A percentile compares a stretch with the other conserved stretches of the same genome.
Evolutionary conservation across 2,888 invertebrate genomes (phyloP).

Genomic region (Drepanosiphum platanoidis): DNA sequence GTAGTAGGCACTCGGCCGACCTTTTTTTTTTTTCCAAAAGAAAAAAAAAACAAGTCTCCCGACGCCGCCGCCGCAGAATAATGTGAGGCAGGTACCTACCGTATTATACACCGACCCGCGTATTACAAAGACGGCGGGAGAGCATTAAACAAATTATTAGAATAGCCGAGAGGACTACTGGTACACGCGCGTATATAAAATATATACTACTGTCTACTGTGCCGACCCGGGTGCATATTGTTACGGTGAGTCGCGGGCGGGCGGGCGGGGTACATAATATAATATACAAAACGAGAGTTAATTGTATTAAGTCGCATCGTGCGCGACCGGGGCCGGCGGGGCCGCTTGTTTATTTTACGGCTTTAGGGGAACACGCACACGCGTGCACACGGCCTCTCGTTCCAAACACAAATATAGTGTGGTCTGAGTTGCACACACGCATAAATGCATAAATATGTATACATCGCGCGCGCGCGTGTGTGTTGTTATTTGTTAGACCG

Average conservation of each 20-base stretch:
- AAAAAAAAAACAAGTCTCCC: neutral
- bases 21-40: neutral
- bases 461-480: neutral
- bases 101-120: no score
- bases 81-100: neutral
- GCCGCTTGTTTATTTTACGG: constrained; percentile 47
- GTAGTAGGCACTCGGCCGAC: neutral
- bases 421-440: neutral
- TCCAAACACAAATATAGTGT: neutral
- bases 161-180: constrained; percentile 29
- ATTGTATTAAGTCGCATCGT: constrained; percentile 58
- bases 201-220: neutral
- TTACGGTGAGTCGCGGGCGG: neutral
- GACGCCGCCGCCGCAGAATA: neutral
- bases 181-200: neutral
- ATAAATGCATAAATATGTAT: neutral
- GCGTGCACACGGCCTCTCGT: neutral
- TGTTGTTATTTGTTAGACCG: constrained; percentile 43
- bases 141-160: constrained; percentile 51
- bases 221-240: neutral
- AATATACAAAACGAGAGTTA: constrained; percentile 42
- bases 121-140: neutral
- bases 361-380: constrained; percentile 24
- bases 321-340: neutral
- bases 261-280: neutral